Conservation (phyloP, 92 coral and sea anemone species). For the Paragorgia papillata region DNA sequence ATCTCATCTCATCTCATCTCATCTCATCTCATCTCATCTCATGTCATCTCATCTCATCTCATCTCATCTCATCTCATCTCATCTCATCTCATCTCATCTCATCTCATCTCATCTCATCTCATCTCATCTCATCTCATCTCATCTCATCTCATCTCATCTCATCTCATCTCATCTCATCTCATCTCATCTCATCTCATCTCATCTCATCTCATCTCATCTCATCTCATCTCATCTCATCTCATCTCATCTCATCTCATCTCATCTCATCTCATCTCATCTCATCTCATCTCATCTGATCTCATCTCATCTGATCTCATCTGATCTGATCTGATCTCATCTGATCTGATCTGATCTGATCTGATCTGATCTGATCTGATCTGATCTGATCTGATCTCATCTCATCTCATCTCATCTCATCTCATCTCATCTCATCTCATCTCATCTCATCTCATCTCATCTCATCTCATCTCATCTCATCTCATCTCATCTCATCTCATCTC, state of each 20-base stretch:
- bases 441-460: not conserved
- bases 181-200: no score
- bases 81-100: no score
- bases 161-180: no score
- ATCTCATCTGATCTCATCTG: not conserved
- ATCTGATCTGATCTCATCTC: not conserved
- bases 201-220: no score
- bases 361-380: not conserved
- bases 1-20: no score
- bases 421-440: not conserved
- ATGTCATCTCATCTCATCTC: no score
- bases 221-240: not conserved
- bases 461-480: no score
- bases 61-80: no score
- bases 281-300: not conserved
- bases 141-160: no score
- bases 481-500: conserved; percentile 48
- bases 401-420: not conserved
- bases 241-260: not conserved
- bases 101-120: no score
- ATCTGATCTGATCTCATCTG: not conserved
- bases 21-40: no score
- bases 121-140: no score
- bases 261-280: not conserved
- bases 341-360: not conserved